Conservation (phyloP, 2,113 vertebrate species). For the Crypturellus undulatus region DNA sequence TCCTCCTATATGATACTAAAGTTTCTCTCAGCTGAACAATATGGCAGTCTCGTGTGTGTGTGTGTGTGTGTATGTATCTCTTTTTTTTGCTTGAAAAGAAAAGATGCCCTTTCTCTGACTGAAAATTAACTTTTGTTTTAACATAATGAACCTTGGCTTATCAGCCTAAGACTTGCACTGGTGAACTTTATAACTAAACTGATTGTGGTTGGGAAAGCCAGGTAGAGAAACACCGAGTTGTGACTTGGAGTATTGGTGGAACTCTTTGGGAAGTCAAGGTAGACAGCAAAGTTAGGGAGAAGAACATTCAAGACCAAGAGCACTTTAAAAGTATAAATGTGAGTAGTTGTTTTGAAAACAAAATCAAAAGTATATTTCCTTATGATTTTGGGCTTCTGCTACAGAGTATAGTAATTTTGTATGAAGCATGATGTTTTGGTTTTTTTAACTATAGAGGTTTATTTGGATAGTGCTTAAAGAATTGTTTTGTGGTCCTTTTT, state of each 20-base stretch:
- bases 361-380: not conserved
- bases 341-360: not conserved
- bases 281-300: not conserved
- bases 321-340: not conserved
- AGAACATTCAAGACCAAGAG: not conserved
- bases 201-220: not conserved
- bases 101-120: not conserved
- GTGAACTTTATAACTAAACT: not conserved
- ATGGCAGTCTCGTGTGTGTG: too few species aligned
- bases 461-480: not conserved
- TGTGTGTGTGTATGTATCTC: too few species aligned
- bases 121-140: not conserved
- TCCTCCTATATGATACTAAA: not conserved
- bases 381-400: not conserved
- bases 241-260: not conserved
- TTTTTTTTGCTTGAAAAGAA: not conserved
- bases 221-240: not conserved
- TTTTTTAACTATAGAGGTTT: not conserved
- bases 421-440: not conserved
- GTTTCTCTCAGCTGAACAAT: not conserved
- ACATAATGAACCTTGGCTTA: not conserved
- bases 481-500: not conserved
- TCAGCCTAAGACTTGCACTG: not conserved
- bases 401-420: not conserved
- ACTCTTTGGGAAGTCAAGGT: not conserved